Base-by-base conservation (phyloP, 2,888 invertebrate species). In the Drosophila cracens region DNA sequence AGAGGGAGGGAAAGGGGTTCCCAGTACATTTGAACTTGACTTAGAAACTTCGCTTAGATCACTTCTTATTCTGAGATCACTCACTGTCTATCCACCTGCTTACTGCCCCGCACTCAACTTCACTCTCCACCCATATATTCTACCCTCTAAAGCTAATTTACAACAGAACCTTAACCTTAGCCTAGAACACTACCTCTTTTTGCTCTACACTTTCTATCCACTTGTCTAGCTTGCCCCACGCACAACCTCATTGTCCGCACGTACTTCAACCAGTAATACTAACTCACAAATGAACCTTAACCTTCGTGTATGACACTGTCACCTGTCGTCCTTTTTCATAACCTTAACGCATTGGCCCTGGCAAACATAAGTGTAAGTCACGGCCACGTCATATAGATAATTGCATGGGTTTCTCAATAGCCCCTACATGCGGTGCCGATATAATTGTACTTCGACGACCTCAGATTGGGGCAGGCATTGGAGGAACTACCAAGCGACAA, bases 401-500 rank as follows among this genome's bases (percentile, higher is more conserved):
- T 66, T 60, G 49, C 52, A n/a, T n/a, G 46, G 61, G 74, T 59
- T 57, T 61, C 51, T 60, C 65, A 65, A 71, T 69, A 62, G 58
- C 62, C 70, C 58, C 70, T 72, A 76, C 75, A 76, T 74, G 65
- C 58, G 71, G 58, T 68, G 77, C 31, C 43, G 38, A 60, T 80
- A 74, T 74, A 78, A 82, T 83, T 76, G 66, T 70, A 81, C 72
- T 68, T 33, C 29, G 31, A 18, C 48, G 11, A 31, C 54, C 25
- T 54, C 27, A 21, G 18, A 46, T 48, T 8, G 13, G 33, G 18
- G 40, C 25, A 11, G 4, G 13, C 16, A 4, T 18, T 34, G 16
- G 13, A 52, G 33, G 31, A 16, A 56, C 49, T 54, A 56, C 54
- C 78, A 74, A 85, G 53, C 77, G 81, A 74, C 85, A 79, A 72